Evolutionary conservation across 2,888 invertebrate species (phyloP), one percentile per base, ranked within the genome.

Genomic region (Ochropleura leucogaster): DNA sequence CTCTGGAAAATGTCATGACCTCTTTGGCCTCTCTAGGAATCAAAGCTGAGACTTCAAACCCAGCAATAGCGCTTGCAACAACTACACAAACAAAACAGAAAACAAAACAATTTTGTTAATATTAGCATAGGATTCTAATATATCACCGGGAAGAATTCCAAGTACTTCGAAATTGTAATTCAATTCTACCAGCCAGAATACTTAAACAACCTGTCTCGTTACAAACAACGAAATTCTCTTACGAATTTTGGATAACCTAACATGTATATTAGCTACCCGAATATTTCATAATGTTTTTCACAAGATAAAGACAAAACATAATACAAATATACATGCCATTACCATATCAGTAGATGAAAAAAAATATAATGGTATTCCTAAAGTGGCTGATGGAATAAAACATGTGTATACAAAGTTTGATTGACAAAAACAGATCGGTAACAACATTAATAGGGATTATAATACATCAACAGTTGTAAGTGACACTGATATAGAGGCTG

Each of bases 401-500:
- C 47, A 66, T 70, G 59, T 67, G 47, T 51, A n/a, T 18, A n/a
- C 42, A 70, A 64, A 74, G 63, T 44, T 30, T 74, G 72, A 79
- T 79, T 72, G 74, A 72, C 69, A 72, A 72, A 82, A 82, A 74
- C 74, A 72, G 75, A 83, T 75, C 74, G 74, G 40, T 69, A 51
- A 67, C 66, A 69, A 64, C 66, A 49, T 70, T 66, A 77, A 60
- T 72, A 62, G 65, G 71, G 74, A 80, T 74, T 67, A 67, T 40
- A 46, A 10, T 73, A 57, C 64, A 70, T 59, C 46, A 62, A 20
- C 16, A 72, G 72, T 75, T 80, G 74, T 72, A 76, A 74, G 72
- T 82, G 86, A 70, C 76, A 80, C 64, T 73, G 87, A 86, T 87
- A 86, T 86, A 59, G 65, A n/a, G 57, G 68, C 69, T 63, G 80